Percentiles rank a stretch among this genome's conserved stretches.
These are phyloP conservation scores for Channallabes apus DNA, from an alignment of 2,797 vertebrate genomes.

Conservation along the genomic window DNA sequence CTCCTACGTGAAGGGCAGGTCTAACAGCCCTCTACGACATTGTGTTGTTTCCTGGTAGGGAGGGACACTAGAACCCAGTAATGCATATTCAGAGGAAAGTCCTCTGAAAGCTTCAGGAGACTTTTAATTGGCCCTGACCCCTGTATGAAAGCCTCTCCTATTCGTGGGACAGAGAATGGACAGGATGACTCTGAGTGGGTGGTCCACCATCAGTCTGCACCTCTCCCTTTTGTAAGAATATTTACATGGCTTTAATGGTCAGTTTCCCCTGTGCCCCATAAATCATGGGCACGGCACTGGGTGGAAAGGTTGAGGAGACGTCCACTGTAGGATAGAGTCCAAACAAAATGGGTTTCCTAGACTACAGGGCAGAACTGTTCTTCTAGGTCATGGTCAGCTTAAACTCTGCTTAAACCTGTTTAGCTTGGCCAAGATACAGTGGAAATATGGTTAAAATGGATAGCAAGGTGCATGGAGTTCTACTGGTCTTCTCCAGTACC, in stretches of 20 bases:
- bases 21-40: slow-evolving; percentile 5
- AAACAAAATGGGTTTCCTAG: slow-evolving; percentile 49
- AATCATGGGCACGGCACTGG: slow-evolving; percentile 63
- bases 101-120: slow-evolving; percentile 68
- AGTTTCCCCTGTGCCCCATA: slow-evolving; percentile 70
- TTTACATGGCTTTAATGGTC: slow-evolving; percentile 75
- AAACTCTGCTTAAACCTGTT: slow-evolving; percentile 34
- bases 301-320: slow-evolving; percentile 50
- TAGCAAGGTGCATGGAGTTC: slow-evolving; percentile 32
- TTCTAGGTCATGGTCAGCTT: slow-evolving; percentile 20
- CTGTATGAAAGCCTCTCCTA: slow-evolving; percentile 69
- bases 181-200: slow-evolving; percentile 69
- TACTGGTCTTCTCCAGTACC: slow-evolving; percentile 12
- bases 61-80: slow-evolving; percentile 54
- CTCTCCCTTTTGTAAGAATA: slow-evolving; percentile 65
- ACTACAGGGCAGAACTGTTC: slow-evolving; percentile 47
- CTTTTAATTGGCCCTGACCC: slow-evolving; percentile 74
- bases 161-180: slow-evolving; percentile 66
- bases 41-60: slow-evolving; percentile 21
- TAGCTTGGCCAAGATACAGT: slow-evolving; percentile 44
- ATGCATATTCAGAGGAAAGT: slow-evolving; percentile 62
- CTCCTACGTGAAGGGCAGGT: slow-evolving; percentile 12
- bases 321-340: slow-evolving; percentile 44
- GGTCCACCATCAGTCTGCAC: slow-evolving; percentile 68
- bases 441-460: slow-evolving; percentile 39